Evolutionary conservation across 2,113 vertebrate species (phyloP), one percentile per base, ranked within the genome.

Genomic region (Peromyscus maniculatus): DNA sequence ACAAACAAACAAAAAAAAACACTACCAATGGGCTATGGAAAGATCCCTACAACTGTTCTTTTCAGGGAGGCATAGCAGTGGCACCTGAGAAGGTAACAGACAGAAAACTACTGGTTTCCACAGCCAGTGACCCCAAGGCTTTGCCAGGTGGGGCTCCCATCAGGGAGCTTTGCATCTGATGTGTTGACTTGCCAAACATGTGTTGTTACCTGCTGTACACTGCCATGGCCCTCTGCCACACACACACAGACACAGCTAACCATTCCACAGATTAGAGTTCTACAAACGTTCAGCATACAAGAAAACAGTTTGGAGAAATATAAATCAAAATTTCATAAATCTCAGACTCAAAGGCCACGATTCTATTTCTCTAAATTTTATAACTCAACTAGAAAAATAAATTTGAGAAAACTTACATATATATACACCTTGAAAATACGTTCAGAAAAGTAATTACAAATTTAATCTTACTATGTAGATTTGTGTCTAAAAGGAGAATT

Each of bases 361-460:
- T 95, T 97, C 17, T 84, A 59, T 80, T 87, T 94, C 28, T 57
- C 7, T 95, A 74, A 97, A 28, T 22, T 96, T 95, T 96, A 74
- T 94, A 95, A 96, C 28, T 67, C 43, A 97, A 91, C 5, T 89
- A 74, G 91, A 17, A 4, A 95, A 89, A 90, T 36, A n/a, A 95
- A n/a, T 93, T 22, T 92, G 88, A 97, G 93, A 22, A 91, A 43
- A 79, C 66, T 49, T 88, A 17, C 28, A 80, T 26, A 66, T 21
- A 91, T 96, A 93, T 43, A 43, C 39, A 43, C 39, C 39, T 43
- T 55, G 49, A 80, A 93, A 77, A 57, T 69, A 89, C 26, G 96
- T 79, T 94, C 82, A 79, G 80, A 97, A 77, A 77, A 62, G 91
- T 89, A 93, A 94, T 96, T 97, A 93, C 89, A 86, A 87, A 19